Evolutionary conservation across 2,888 invertebrate genomes (phyloP), one percentile per base, ranked within the genome.

Genomic region (Rhimphoctona megacephalus): DNA sequence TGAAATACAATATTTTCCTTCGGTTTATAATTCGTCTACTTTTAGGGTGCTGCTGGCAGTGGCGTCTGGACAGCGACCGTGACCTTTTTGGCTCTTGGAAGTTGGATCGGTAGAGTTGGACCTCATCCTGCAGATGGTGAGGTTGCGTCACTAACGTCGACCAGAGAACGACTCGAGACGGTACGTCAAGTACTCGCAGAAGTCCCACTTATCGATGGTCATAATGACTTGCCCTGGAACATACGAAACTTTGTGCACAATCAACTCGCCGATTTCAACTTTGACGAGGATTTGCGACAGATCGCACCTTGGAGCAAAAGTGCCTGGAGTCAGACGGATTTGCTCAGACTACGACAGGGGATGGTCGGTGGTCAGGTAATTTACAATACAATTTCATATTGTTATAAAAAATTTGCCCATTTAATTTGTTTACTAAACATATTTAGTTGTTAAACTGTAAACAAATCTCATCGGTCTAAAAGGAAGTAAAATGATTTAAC

Each of bases 211-310:
- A 96, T 96, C 90, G 96, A 96, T 88, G 96, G 96, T 74, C 96
- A 96, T 94, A 96, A 98, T 94, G 98, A 98, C 94, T 95, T 98
- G 92, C 97, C 98, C 49, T 98, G 98, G 98, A 98, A 98, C 94
- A 96, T 98, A 88, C 95, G 98, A 87, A 98, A 98, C 94, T 98
- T 98, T 95, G 96, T 98, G 78, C 97, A 98, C 95, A 98, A 98
- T 94, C 96, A 96, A 92, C 95, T 96, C 92, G 95, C 96, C 84
- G 95, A 96, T 61, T 96, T 96, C 92, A 96, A 96, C 81, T 94
- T 96, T 91, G 95, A 96, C 92, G 96, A 96, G 92, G 96, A 97
- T 92, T 94, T 97, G 88, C 95, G 96, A 85, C 96, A 96, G 84
- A 95, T 97, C 92, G 95, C 96, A 61, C 97, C 97, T n/a, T 97